Evolutionary conservation across 2,797 vertebrate species (phyloP), one percentile per base, ranked within the genome.

Genomic region (Tachyglossus aculeatus): DNA sequence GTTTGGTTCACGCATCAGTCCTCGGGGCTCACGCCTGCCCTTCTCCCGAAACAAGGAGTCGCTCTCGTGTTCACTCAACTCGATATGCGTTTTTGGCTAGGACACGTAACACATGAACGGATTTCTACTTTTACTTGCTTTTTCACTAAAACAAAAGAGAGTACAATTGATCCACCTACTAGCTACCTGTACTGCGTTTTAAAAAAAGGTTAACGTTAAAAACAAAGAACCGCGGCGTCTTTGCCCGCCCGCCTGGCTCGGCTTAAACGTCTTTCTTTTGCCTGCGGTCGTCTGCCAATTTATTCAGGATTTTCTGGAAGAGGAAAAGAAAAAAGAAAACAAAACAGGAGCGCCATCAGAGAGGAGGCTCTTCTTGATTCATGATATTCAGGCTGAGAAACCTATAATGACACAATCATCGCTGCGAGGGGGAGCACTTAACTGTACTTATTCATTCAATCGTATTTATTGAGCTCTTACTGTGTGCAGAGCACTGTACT

Each of bases 151-250:
- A 77, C 89, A 89, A 88, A 88, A n/a, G n/a, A 86, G 81, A 89
- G 80, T 91, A 91, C 89, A 91, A 86, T 89, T 80, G 81, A 81
- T 81, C 68, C 80, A 86, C 64, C 78, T 88, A 88, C 87, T 86
- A 84, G 64, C 84, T 91, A 91, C 80, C 87, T 76, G 78, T 88
- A 91, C 85, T 91, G 81, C 86, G 85, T 85, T 92, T 88, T n/a
- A n/a, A 88, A 90, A 91, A 92, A 93, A 92, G 83, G 85, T 86
- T 84, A 91, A 90, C 91, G 86, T 90, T 91, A 92, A 92, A 93
- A 92, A 92, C 88, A 91, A 93, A 87, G 68, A 93, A 89, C 87
- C 81, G 82, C 54, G 82, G 62, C 88, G 85, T 88, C 72, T 83
- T 90, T 82, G 69, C 66, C 90, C 88, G 84, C 77, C 72, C 8